These are phyloP conservation scores for Diglossa brunneiventris DNA, from an alignment of 2,113 vertebrate species.

Conservation along the genomic window DNA sequence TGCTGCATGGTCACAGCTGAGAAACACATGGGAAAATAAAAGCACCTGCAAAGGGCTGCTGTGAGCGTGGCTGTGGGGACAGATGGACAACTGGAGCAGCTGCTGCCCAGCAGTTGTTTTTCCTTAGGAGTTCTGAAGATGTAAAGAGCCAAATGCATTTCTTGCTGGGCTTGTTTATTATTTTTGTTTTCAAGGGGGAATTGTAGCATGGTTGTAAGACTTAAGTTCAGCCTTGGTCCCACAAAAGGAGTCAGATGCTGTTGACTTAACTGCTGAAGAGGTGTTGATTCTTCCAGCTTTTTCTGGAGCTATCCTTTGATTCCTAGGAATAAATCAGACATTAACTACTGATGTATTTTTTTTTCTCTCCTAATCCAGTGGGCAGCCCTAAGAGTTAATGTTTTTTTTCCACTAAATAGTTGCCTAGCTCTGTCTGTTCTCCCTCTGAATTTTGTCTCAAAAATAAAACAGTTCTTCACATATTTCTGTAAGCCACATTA, in stretches of 20 bases:
- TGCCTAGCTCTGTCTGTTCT: neutral
- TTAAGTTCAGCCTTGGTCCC: neutral
- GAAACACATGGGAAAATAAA: neutral
- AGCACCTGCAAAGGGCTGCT: neutral
- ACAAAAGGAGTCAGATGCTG: neutral
- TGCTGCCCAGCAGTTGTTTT: neutral
- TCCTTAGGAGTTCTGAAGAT: neutral
- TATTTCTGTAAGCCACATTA: neutral
- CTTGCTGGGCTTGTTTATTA: conserved; percentile 25
- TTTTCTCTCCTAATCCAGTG: neutral
- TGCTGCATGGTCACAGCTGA: neutral
- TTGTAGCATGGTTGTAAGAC: neutral
- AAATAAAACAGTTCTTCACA: neutral
- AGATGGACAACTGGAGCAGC: neutral
- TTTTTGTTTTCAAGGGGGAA: neutral
- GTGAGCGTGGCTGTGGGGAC: neutral
- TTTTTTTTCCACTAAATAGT: neutral
- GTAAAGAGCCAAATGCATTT: neutral
- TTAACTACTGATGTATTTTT: neutral
- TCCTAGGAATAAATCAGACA: neutral
- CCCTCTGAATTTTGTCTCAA: neutral
- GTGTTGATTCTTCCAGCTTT: neutral
- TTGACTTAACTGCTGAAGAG: neutral
- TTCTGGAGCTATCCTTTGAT: neutral
- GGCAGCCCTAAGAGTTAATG: neutral